Conservation (phyloP, 2,888 invertebrate species). For the Calliopum simillimum region DNA sequence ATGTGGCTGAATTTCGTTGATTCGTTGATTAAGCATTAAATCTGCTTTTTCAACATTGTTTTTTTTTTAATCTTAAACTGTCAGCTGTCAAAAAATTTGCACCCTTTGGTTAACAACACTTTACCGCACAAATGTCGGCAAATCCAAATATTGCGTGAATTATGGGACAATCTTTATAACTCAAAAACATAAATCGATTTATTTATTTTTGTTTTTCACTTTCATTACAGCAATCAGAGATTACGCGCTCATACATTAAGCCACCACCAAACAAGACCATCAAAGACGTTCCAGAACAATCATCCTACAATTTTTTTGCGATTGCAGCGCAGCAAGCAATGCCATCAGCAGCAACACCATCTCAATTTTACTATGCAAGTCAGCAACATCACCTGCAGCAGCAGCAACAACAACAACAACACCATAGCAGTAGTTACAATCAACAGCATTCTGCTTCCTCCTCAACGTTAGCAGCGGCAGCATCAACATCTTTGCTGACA, state of each 20-base stretch:
- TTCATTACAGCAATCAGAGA: constrained; percentile 73
- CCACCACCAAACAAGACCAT: constrained; percentile 77
- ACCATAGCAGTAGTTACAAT: constrained; percentile 41
- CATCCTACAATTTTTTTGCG: constrained; percentile 56
- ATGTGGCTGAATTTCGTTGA: too few relatives aligned
- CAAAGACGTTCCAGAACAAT: constrained; percentile 74
- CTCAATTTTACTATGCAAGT: constrained; percentile 20
- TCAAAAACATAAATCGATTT: too few relatives aligned
- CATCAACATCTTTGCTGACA: constrained; percentile 32
- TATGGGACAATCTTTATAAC: too few relatives aligned
- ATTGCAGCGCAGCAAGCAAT: constrained; percentile 45
- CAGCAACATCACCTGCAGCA: constrained; percentile 40
- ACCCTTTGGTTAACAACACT: too few relatives aligned
- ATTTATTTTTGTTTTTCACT: not conserved
- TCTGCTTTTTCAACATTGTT: too few relatives aligned
- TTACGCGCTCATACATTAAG: constrained; percentile 75
- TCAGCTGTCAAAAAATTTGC: too few relatives aligned
- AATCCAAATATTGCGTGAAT: too few relatives aligned
- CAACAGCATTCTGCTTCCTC: constrained; percentile 35
- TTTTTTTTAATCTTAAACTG: too few relatives aligned
- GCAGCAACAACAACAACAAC: constrained; percentile 32
- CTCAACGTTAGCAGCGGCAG: not conserved
- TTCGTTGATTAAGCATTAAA: too few relatives aligned
- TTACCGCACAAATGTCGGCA: too few relatives aligned
- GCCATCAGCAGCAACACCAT: constrained; percentile 38